These are phyloP conservation scores for Fringilla coelebs DNA, from an alignment of 2,797 vertebrate genomes.

Conservation along the genomic window DNA sequence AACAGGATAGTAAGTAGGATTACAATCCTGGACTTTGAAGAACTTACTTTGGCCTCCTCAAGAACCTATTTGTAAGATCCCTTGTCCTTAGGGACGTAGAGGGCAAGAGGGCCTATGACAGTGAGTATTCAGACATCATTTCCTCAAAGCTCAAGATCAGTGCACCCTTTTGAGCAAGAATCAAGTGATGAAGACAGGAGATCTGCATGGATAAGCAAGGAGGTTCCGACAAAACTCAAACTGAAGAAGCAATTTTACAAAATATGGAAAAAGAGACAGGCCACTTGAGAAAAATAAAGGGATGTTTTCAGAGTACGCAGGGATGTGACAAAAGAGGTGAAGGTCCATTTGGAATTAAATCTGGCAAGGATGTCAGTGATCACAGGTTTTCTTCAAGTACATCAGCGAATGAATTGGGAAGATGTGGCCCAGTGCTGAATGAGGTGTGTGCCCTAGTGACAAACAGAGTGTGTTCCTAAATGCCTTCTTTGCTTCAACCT, in stretches of 20 bases:
- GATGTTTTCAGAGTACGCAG: not conserved
- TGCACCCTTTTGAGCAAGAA: not conserved
- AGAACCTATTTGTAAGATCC: not conserved
- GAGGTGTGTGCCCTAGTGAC: not conserved
- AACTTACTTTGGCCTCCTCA: not conserved
- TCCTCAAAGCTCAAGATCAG: not conserved
- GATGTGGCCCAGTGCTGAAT: not conserved
- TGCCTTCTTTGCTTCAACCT: not conserved
- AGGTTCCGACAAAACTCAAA: not conserved
- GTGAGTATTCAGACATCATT: not conserved
- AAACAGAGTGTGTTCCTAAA: not conserved
- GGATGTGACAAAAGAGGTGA: not conserved
- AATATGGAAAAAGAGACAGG: not conserved
- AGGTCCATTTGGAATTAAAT: not conserved
- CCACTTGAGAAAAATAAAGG: not conserved
- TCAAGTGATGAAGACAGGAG: not conserved
- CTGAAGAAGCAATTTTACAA: not conserved
- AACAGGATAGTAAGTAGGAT: not conserved
- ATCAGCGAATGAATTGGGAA: not conserved
- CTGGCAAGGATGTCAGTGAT: fast-evolving
- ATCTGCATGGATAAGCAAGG: not conserved
- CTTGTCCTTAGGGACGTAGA: not conserved
- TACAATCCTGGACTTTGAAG: not conserved
- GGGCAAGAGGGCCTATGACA: not conserved
- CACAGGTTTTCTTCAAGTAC: not conserved